Evolutionary conservation across 2,113 vertebrate species (phyloP).

Genomic region (Euleptes europaea): DNA sequence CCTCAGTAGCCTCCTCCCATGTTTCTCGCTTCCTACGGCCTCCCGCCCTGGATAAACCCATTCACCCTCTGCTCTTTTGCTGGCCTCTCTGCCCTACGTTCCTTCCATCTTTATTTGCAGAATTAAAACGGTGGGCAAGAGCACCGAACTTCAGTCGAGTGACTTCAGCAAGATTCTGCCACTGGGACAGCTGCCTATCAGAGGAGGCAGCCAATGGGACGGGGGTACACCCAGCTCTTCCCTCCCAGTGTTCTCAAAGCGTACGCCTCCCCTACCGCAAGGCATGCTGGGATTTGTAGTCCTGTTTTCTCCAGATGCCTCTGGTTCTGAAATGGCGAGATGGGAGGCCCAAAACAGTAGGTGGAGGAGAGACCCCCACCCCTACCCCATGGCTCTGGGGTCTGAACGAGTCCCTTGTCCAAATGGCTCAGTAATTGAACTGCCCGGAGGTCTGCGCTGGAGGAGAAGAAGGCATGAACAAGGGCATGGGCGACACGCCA

Average conservation of each 20-base stretch:
- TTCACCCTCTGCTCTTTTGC: too few relatives aligned
- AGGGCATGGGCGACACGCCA: conserved; percentile 76
- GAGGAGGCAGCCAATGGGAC: not conserved
- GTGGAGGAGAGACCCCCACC: not conserved
- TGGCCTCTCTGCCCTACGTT: too few relatives aligned
- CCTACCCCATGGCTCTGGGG: not conserved
- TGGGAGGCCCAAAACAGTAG: not conserved
- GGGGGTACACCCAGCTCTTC: not conserved
- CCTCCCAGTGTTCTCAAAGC: not conserved
- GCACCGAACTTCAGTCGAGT: too few relatives aligned
- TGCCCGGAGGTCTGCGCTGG: conserved; percentile 78
- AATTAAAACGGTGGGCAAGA: not conserved
- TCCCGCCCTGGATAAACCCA: too few relatives aligned
- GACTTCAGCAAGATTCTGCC: not conserved
- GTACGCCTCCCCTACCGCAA: not conserved
- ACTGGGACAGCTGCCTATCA: not conserved
- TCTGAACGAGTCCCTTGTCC: not conserved
- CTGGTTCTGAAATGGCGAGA: not conserved
- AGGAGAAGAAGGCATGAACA: conserved; percentile 80
- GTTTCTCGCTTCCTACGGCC: too few relatives aligned
- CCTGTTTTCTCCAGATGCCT: not conserved
- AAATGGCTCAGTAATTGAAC: conserved; percentile 80
- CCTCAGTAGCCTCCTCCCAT: too few relatives aligned
- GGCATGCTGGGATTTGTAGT: not conserved
- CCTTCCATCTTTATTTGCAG: not conserved